Base-by-base conservation (phyloP, 1,140 invertebrate species). In the Drosophila fuyamai region DNA sequence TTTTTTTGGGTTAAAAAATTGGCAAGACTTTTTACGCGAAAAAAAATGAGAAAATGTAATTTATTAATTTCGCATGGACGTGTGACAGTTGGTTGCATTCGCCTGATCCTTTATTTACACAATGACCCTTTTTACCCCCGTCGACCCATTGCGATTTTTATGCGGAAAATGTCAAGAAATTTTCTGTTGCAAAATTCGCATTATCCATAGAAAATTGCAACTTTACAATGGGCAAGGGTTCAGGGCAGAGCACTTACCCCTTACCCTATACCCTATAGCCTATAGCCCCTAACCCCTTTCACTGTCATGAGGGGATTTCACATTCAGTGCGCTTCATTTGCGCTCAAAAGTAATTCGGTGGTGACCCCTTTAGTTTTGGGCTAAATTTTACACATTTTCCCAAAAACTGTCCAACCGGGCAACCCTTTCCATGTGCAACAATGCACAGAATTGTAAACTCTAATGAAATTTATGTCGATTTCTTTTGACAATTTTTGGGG, bases 81-180 rank as follows among this genome's bases (percentile, higher is more conserved):
- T 81, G 78, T 83, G 76, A 88, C 85, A 90, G 85, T 90, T 88
- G 59, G 72, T 66, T 67, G 76, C 66, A 71, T 60, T 35, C 38
- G 53, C 51, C 81, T 81, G 82, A 90, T 91, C 79, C 84, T 84
- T 89, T 91, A 89, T 91, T 91, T 91, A 91, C 84, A 82, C 88
- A 91, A 81, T 56, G 82, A 90, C 86, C 85, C 85, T 89, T 88
- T 88, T 79, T 50, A 63, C 63, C 58, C 58, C 59, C 54, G 53
- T 35, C 54, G 44, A 58, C 62, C 71, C 63, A 43, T n/a, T 7
- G 41, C 32, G 51, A 76, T 76, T 63, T 84, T 84, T 86, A 78
- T 76, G 65, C 57, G 65, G 58, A 82, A 86, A 85, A 86, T 78
- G 78, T 78, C 68, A 81, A 73, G 60, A 65, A 71, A 80, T n/a